Evolutionary conservation across 2,888 invertebrate species (phyloP), one percentile per base, ranked within the genome.

Genomic region (Xestia c-nigrum): DNA sequence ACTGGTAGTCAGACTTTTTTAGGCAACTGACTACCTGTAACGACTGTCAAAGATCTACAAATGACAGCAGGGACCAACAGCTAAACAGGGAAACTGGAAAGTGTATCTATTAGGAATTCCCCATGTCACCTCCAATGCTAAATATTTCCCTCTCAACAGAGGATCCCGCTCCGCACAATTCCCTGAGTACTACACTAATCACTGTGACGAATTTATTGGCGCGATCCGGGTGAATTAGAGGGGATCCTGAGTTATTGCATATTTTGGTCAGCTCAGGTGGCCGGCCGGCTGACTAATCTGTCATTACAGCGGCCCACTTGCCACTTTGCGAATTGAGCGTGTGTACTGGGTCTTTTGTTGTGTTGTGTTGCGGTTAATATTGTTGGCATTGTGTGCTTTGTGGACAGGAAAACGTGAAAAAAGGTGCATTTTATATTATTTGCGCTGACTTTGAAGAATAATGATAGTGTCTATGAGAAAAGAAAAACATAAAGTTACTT

Each of bases 171-270:
- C 90, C 91, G 88, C 80, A 87, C 74, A 80, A 81, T 78, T 50
- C 78, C 69, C 71, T 50, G 77, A 80, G 78, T 79, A 73, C 69
- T 75, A 84, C 86, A 90, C 93, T 95, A 95, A 95, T 96, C 94
- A 94, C 93, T 81, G 90, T 96, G 96, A 96, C 90, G 96, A 96
- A 96, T 96, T 96, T 96, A 96, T 96, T 93, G 95, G 93, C 87
- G 87, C 92, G 93, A 93, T 93, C 93, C 91, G 91, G 91, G 92
- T 93, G 94, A 95, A 92, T 94, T 94, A 94, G 90, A 63, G 89
- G 90, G 88, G 83, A 81, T 76, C 74, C 85, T 95, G 95, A 95
- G 91, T 95, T 95, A 96, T 94, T 90, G 93, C 93, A 92, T 93
- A 92, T 94, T 94, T 92, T 88, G 88, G 87, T 84, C 90, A 89